phyloP scores from a whole-genome alignment of 2,888 invertebrate genomes.

The Sericinus montela region DNA sequence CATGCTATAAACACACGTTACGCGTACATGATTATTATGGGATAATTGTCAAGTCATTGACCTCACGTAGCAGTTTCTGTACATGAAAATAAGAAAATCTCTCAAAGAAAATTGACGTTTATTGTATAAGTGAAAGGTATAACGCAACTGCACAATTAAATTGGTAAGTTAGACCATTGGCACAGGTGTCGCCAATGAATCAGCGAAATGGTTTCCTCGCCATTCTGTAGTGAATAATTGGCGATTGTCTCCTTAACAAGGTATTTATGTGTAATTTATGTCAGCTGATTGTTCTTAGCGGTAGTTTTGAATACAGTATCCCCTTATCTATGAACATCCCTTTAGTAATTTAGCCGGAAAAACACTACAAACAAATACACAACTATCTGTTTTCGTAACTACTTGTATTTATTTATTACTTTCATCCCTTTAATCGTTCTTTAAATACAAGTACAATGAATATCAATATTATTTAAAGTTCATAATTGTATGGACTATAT shows the following conservation, averaged over 20 bases:
- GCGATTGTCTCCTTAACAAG: neutral
- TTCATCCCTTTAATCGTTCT: no score
- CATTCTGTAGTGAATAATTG: slow-evolving; percentile 19
- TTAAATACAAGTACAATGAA: no score
- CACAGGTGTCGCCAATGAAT: slow-evolving; percentile 26
- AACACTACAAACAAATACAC: no score
- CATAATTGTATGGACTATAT: no score
- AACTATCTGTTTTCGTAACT: no score
- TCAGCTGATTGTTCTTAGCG: no score
- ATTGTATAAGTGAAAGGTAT: neutral
- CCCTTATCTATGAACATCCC: no score
- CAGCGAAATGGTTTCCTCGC: slow-evolving; percentile 28
- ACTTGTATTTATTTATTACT: no score
- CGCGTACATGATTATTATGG: slow-evolving; percentile 33
- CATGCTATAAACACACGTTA: slow-evolving; percentile 20
- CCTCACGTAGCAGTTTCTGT: slow-evolving; percentile 13
- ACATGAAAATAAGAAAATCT: neutral
- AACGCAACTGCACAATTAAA: neutral
- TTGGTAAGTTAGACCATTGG: slow-evolving; percentile 10
- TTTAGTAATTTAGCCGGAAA: no score
- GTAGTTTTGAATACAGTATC: no score
- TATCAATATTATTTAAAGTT: no score
- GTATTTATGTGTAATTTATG: neutral
- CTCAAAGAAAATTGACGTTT: slow-evolving; percentile 13
- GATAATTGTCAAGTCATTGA: slow-evolving; percentile 25